Conservation (phyloP, 2,888 invertebrate genomes). For the Andrena praecox region DNA sequence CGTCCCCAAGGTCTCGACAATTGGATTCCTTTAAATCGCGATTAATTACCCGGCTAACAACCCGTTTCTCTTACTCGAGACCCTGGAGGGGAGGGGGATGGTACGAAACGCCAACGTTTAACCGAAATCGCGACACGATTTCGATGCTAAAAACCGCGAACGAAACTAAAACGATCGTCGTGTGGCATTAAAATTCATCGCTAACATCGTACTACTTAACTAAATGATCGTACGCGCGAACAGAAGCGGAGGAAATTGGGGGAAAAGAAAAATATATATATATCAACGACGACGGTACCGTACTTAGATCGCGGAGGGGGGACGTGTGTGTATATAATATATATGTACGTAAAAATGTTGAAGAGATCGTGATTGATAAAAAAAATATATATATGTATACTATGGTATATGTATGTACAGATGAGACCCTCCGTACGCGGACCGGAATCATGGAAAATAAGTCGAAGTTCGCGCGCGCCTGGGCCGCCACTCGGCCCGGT, state of each 20-base stretch:
- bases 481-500: background rate
- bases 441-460: slow-evolving; percentile 47
- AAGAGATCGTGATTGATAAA: slow-evolving; percentile 72
- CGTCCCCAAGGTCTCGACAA: background rate
- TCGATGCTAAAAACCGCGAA: slow-evolving; percentile 7
- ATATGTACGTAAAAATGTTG: slow-evolving; percentile 54
- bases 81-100: background rate
- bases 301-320: slow-evolving; percentile 28
- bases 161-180: slow-evolving; percentile 5
- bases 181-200: background rate
- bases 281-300: slow-evolving; percentile 27
- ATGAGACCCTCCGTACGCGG: slow-evolving; percentile 48
- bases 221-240: slow-evolving; percentile 11
- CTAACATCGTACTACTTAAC: slow-evolving; percentile 1
- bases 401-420: slow-evolving; percentile 65
- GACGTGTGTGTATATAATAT: slow-evolving; percentile 28
- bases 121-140: background rate
- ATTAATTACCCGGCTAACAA: background rate
- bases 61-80: background rate
- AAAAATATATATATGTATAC: slow-evolving; percentile 68
- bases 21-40: background rate
- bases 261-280: background rate
- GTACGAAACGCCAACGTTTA: background rate
- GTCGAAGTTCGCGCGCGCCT: slow-evolving; percentile 35
- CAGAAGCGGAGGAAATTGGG: slow-evolving; percentile 1